Evolutionary conservation across 2,888 invertebrate genomes (phyloP).

Genomic region (Troides oblongomaculatus): DNA sequence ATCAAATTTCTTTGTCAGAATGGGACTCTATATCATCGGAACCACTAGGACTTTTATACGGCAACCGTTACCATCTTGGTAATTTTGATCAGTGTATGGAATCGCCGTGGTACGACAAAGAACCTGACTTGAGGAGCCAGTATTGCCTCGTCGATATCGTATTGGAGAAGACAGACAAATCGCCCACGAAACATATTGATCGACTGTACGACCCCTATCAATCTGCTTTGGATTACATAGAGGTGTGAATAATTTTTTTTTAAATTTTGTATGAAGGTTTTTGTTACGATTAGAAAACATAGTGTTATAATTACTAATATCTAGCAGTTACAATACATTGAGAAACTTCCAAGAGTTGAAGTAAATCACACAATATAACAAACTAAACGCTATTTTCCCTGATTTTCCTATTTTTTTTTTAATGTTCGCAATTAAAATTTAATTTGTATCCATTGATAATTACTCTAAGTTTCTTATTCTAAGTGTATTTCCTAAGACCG

Average conservation of each 20-base stretch:
- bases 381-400: no score
- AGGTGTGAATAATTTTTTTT: constrained; percentile 46
- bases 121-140: constrained; percentile 59
- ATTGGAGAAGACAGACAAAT: constrained; percentile 55
- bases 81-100: constrained; percentile 81
- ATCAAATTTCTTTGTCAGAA: constrained; percentile 57
- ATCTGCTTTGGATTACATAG: constrained; percentile 67
- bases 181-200: constrained; percentile 42
- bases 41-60: constrained; percentile 77
- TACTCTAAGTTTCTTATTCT: no score
- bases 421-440: background rate
- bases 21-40: constrained; percentile 82
- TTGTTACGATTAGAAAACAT: no score
- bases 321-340: no score
- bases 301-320: no score
- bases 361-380: no score
- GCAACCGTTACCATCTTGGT: constrained; percentile 80
- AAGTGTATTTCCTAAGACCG: no score
- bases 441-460: background rate
- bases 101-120: constrained; percentile 53
- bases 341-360: no score
- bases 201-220: constrained; percentile 59
- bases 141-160: constrained; percentile 75
- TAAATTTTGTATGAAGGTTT: no score
- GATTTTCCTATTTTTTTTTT: background rate